phyloP scores from a whole-genome alignment of 2,113 vertebrate genomes.

The Megaceryle torquata region DNA sequence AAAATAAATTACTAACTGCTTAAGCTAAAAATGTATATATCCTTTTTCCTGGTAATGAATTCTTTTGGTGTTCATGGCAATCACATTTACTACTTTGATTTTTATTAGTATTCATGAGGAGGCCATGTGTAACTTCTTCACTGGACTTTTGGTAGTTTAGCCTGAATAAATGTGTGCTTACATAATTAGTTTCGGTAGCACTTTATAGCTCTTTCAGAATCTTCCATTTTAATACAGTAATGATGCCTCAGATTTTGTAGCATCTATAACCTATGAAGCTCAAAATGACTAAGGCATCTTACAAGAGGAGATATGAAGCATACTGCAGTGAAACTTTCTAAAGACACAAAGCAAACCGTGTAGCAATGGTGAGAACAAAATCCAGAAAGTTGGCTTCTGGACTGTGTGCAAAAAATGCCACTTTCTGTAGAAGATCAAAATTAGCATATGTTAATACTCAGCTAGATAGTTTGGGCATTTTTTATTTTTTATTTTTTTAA shows the following conservation, averaged over 20 bases:
- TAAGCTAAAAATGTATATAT: background rate
- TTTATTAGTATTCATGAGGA: slow-evolving; percentile 38
- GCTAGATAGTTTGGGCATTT: background rate
- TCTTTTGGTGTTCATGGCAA: background rate
- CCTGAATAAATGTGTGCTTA: background rate
- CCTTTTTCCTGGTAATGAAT: slow-evolving; percentile 18
- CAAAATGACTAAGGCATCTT: background rate
- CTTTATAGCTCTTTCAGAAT: slow-evolving; percentile 23
- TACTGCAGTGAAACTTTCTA: background rate
- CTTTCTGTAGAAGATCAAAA: background rate
- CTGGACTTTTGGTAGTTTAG: slow-evolving; percentile 12
- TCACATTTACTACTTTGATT: slow-evolving; percentile 24
- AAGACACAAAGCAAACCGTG: background rate
- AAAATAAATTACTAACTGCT: background rate
- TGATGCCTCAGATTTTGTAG: background rate
- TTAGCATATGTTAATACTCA: background rate
- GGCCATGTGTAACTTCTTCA: slow-evolving; percentile 19
- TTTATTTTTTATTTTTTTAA: background rate
- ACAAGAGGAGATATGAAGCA: background rate
- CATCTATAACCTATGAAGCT: background rate
- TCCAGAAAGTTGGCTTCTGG: background rate
- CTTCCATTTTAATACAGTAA: slow-evolving; percentile 3
- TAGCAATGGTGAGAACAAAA: background rate
- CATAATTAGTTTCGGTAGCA: slow-evolving; percentile 17
- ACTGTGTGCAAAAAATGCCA: background rate